Conservation (phyloP, 2,113 vertebrate species). For the Gallinago jamesoni region DNA sequence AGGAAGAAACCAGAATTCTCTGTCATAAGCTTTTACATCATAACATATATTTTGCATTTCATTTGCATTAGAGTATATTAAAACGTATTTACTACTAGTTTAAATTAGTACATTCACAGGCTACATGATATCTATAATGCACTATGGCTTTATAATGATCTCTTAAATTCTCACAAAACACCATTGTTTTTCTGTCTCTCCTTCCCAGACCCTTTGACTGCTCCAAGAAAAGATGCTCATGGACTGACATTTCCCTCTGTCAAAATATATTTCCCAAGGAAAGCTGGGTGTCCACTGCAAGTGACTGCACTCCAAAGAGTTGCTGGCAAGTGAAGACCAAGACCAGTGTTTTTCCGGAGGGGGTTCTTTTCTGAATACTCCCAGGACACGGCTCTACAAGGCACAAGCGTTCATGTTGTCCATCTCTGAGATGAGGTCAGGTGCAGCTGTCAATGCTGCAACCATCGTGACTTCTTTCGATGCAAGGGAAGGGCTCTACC, state of each 20-base stretch:
- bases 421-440: not conserved
- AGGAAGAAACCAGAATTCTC: not conserved
- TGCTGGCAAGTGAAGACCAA: not conserved
- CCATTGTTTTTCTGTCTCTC: not conserved
- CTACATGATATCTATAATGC: not conserved
- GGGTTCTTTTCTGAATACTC: not conserved
- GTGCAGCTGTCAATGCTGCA: not conserved
- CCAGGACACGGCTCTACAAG: not conserved
- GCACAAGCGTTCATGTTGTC: fast-evolving
- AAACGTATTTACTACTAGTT: not conserved
- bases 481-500: not conserved
- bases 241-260: not conserved
- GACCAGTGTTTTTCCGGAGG: not conserved
- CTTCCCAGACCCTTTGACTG: not conserved
- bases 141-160: not conserved
- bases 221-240: not conserved
- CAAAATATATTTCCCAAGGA: not conserved
- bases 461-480: not conserved
- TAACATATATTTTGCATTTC: not conserved
- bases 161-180: not conserved
- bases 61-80: not conserved
- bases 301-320: not conserved
- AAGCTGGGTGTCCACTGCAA: not conserved
- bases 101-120: not conserved
- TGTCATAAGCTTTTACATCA: not conserved